These are phyloP conservation scores for Notamacropus eugenii DNA, from an alignment of 2,797 vertebrate species.

Conservation along the genomic window DNA sequence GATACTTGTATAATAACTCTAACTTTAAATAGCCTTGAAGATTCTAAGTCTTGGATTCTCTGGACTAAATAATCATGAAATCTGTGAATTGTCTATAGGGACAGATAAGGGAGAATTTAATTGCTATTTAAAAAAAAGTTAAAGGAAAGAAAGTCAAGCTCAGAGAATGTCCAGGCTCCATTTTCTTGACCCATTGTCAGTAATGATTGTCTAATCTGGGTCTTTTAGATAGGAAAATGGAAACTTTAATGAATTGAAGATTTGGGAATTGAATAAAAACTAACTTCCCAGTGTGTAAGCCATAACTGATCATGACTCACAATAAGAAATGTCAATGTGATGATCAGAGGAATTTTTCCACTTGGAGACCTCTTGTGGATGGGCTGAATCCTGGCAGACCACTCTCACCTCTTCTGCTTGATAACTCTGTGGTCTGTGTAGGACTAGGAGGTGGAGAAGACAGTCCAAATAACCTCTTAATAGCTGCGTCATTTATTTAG, in stretches of 20 bases:
- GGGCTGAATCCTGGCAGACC: conserved; percentile 69
- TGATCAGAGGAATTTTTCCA: conserved; percentile 76
- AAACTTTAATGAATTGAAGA: conserved; percentile 79
- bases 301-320: conserved; percentile 70
- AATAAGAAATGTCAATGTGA: conserved; percentile 76
- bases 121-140: conserved; percentile 73
- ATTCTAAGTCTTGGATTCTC: conserved; percentile 49
- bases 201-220: conserved; percentile 65
- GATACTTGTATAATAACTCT: conserved; percentile 23
- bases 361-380: conserved; percentile 73
- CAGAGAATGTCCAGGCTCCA: conserved; percentile 40
- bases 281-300: conserved; percentile 61
- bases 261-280: conserved; percentile 78
- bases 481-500: conserved; percentile 76
- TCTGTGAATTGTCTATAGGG: conserved; percentile 57
- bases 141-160: conserved; percentile 62
- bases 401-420: conserved; percentile 74
- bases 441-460: conserved; percentile 59
- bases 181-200: conserved; percentile 62
- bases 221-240: conserved; percentile 62
- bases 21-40: conserved; percentile 50
- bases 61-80: conserved; percentile 56
- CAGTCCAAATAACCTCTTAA: conserved; percentile 66
- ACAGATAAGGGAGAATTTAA: conserved; percentile 65
- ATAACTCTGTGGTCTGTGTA: conserved; percentile 72